These are phyloP conservation scores for Tiaroga cobitis DNA, from an alignment of 2,797 vertebrate species.

Conservation along the genomic window DNA sequence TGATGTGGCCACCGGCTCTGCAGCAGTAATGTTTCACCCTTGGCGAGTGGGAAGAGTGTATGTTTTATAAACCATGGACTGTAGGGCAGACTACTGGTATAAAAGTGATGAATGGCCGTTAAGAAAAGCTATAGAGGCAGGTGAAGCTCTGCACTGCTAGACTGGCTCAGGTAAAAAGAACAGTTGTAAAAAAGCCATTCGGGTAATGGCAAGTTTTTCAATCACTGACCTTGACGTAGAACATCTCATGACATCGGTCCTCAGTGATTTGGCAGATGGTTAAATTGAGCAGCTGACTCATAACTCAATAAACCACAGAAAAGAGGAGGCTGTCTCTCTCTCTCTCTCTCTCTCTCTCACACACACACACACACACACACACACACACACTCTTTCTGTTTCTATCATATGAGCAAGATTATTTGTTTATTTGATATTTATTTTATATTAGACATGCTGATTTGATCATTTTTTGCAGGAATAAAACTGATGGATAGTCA, in stretches of 20 bases:
- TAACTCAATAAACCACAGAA: constrained; percentile 70
- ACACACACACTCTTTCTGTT: neutral
- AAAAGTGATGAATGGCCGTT: constrained; percentile 52
- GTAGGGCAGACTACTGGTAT: constrained; percentile 36
- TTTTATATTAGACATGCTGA: constrained; percentile 44
- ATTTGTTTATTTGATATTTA: constrained; percentile 46
- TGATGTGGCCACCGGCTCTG: constrained; percentile 10
- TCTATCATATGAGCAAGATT: neutral
- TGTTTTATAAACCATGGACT: constrained; percentile 43
- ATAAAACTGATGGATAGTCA: constrained; percentile 52
- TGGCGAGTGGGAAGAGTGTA: neutral
- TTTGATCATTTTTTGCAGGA: constrained; percentile 56
- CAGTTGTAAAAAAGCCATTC: constrained; percentile 45
- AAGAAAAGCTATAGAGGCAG: constrained; percentile 45
- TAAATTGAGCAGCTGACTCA: constrained; percentile 72
- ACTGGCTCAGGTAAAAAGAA: constrained; percentile 39
- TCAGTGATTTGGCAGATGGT: constrained; percentile 60
- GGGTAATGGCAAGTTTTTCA: constrained; percentile 40
- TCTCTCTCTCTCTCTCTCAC: neutral
- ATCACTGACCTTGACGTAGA: constrained; percentile 61
- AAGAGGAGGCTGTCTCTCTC: constrained; percentile 55
- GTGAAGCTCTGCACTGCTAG: constrained; percentile 36
- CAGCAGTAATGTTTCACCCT: constrained; percentile 31
- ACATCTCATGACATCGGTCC: constrained; percentile 67
- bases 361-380: no score